A percentile compares a stretch with the other conserved stretches of the same genome.
These are phyloP conservation scores for Phalloptychus januarius DNA, from an alignment of 2,797 vertebrate species.

Conservation along the genomic window DNA sequence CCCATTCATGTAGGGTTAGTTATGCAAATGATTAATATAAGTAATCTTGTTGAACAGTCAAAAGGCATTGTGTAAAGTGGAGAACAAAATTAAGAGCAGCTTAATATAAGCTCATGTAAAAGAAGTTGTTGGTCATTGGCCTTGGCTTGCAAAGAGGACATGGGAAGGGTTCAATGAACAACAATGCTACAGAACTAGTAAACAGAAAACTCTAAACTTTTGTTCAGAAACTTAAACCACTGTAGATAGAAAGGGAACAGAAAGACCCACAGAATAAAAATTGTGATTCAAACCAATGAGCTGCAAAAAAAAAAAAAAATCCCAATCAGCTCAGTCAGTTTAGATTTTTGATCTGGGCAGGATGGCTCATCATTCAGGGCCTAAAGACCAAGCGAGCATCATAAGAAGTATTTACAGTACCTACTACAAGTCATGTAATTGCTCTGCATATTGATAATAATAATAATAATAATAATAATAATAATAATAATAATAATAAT, in stretches of 20 bases:
- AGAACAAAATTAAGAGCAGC: neutral
- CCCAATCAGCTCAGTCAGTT: neutral
- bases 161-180: neutral
- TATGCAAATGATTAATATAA: neutral
- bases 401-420: neutral
- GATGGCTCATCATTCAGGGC: neutral
- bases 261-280: neutral
- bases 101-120: neutral
- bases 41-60: neutral
- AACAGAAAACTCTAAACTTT: neutral
- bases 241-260: neutral
- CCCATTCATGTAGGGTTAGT: neutral
- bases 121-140: neutral
- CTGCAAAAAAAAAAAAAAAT: neutral
- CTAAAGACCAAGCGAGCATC: neutral
- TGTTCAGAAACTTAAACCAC: neutral
- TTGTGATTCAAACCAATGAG: neutral
- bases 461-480: no score
- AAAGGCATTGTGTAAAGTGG: neutral
- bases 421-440: neutral
- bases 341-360: neutral
- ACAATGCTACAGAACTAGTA: neutral
- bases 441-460: no score
- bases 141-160: neutral
- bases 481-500: no score